Evolutionary conservation across 2,888 invertebrate species (phyloP).

Genomic region (Marasmarcha lunaedactyla): DNA sequence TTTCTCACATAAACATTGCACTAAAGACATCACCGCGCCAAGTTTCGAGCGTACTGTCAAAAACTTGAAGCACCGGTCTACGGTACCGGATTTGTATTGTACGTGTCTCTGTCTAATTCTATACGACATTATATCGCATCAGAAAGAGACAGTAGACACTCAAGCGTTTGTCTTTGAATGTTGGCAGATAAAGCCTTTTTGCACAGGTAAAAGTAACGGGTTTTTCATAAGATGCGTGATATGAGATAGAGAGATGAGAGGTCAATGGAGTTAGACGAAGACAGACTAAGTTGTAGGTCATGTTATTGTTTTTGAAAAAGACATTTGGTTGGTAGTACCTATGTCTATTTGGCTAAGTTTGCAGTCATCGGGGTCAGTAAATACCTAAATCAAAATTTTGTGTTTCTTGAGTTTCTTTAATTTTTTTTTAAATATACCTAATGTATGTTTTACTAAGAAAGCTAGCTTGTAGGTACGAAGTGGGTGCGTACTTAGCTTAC

Average conservation of each 20-base stretch:
- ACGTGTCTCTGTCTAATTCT: constrained; percentile 20
- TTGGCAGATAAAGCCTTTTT: constrained; percentile 64
- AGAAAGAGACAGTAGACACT: constrained; percentile 24
- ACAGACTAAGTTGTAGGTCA: constrained; percentile 37
- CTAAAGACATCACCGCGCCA: constrained; percentile 27
- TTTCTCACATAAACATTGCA: constrained; percentile 2
- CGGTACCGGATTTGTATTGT: constrained; percentile 25
- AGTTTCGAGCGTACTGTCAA: constrained; percentile 60
- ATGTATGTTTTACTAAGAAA: too few species aligned
- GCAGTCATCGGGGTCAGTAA: too few species aligned
- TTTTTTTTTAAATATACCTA: too few species aligned
- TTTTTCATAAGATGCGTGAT: constrained; percentile 63
- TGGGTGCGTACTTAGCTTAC: too few species aligned
- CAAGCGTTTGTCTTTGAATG: constrained; percentile 16
- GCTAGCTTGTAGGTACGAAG: too few species aligned
- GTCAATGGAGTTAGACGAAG: constrained; percentile 34
- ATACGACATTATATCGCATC: constrained; percentile 4
- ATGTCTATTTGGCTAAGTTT: too few species aligned
- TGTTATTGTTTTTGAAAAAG: constrained; percentile 27
- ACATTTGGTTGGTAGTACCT: constrained; percentile 20
- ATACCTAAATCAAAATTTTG: too few species aligned
- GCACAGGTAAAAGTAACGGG: constrained; percentile 70
- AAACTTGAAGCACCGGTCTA: constrained; percentile 63
- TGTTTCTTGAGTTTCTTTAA: too few species aligned
- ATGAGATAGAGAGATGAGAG: constrained; percentile 37